A percentile compares a stretch with the other conserved stretches of the same genome.
Evolutionary conservation across 2,888 invertebrate species (phyloP).

Genomic region (Micropterix aruncella): DNA sequence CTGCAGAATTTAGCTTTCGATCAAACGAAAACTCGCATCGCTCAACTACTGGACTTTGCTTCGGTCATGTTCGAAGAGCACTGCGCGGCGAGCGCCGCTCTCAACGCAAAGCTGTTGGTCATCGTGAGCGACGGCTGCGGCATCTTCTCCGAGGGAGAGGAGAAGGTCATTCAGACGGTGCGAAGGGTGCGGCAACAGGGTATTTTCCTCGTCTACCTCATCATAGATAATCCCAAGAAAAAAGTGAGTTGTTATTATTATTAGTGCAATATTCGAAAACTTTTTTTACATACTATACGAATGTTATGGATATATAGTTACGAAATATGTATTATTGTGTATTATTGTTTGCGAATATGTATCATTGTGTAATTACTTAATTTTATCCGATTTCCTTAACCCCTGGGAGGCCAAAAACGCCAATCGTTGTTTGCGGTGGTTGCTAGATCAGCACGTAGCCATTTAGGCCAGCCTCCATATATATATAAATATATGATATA

Average conservation of each 20-base stretch:
- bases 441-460: no score
- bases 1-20: conserved; percentile 74
- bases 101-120: conserved; percentile 73
- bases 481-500: no score
- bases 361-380: not conserved
- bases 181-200: conserved; percentile 65
- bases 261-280: not conserved
- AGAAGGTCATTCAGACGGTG: conserved; percentile 60
- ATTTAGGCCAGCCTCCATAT: no score
- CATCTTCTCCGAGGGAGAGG: conserved; percentile 77
- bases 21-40: conserved; percentile 81
- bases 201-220: conserved; percentile 89
- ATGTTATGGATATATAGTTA: not conserved
- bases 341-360: no score
- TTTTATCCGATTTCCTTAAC: not conserved
- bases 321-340: no score
- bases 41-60: conserved; percentile 66
- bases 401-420: no score
- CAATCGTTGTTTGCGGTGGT: no score
- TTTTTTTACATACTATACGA: not conserved
- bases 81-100: conserved; percentile 30
- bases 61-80: conserved; percentile 49
- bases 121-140: conserved; percentile 93
- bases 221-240: conserved; percentile 87
- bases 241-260: conserved; percentile 42